A percentile compares a stretch with the other conserved stretches of the same genome.
These are phyloP conservation scores for Leptinotarsa defecta DNA, from an alignment of 1,140 invertebrate genomes.

Conservation along the genomic window DNA sequence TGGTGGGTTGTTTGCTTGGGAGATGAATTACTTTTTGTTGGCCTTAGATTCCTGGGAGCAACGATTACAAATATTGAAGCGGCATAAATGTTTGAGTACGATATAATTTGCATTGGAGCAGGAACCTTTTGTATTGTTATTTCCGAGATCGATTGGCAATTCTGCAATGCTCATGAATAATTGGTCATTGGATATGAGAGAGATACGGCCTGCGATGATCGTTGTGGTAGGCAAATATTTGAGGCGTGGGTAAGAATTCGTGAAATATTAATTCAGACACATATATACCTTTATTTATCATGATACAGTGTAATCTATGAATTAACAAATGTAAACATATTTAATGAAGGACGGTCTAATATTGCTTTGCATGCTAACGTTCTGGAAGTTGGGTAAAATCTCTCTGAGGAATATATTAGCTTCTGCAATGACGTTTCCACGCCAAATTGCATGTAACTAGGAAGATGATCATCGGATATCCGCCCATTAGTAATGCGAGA, in stretches of 20 bases:
- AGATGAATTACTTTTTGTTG: slow-evolving; percentile 21
- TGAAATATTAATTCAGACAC: too few relatives aligned
- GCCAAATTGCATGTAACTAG: neutral
- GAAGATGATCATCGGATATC: neutral
- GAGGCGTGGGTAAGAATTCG: too few relatives aligned
- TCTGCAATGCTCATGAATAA: too few relatives aligned
- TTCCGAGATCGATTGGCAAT: too few relatives aligned
- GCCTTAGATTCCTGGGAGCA: neutral
- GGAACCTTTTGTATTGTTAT: too few relatives aligned
- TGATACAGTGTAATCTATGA: too few relatives aligned
- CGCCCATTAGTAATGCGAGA: neutral
- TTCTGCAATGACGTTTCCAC: neutral
- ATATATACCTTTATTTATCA: too few relatives aligned
- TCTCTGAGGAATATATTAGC: neutral
- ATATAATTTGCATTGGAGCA: neutral
- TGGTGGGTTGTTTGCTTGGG: slow-evolving; percentile 10
- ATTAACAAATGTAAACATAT: too few relatives aligned
- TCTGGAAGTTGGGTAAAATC: neutral
- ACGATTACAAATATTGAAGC: slow-evolving; percentile 11
- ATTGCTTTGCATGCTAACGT: neutral
- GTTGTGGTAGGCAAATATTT: too few relatives aligned
- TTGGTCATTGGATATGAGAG: too few relatives aligned
- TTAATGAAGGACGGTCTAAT: neutral
- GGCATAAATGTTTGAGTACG: neutral
- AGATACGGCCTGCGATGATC: too few relatives aligned